A percentile compares a stretch with the other conserved stretches of the same genome.
These are phyloP conservation scores for Ennomos erosarius DNA, from an alignment of 2,888 invertebrate genomes.

Conservation along the genomic window DNA sequence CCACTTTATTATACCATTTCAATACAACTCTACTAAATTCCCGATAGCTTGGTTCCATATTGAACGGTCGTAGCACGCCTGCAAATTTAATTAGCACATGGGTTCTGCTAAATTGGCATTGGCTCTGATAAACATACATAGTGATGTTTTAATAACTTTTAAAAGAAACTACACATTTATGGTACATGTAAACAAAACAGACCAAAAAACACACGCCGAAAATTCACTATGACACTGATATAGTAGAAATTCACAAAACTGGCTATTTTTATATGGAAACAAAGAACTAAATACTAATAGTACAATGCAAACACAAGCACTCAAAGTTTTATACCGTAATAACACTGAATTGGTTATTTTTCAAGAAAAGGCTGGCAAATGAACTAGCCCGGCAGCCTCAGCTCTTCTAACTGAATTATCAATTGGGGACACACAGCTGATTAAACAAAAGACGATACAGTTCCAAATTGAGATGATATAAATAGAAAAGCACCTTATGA, in stretches of 20 bases:
- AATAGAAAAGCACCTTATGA: conserved; percentile 64
- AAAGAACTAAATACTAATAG: background rate
- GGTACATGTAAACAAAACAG: conserved; percentile 51
- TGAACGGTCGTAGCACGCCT: conserved; percentile 49
- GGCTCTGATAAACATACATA: conserved; percentile 21
- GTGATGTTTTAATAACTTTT: conserved; percentile 22
- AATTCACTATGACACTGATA: conserved; percentile 27
- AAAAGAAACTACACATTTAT: conserved; percentile 37
- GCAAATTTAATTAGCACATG: conserved; percentile 58
- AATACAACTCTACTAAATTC: conserved; percentile 30
- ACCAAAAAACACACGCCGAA: conserved; percentile 45
- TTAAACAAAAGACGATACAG: conserved; percentile 70
- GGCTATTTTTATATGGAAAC: conserved; percentile 3
- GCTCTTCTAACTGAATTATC: conserved; percentile 76
- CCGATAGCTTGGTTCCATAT: conserved; percentile 41
- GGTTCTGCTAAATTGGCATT: conserved; percentile 46
- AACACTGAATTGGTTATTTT: conserved; percentile 27
- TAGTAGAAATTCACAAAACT: conserved; percentile 2
- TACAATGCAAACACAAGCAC: background rate
- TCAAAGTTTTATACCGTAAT: conserved; percentile 6
- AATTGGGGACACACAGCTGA: conserved; percentile 80
- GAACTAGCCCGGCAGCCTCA: conserved; percentile 64
- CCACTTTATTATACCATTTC: background rate
- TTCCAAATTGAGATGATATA: conserved; percentile 52
- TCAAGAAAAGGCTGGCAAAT: conserved; percentile 51